Percentiles rank a stretch among this genome's conserved stretches.
These are phyloP conservation scores for Tenthredo mesomela DNA, from an alignment of 2,888 invertebrate genomes.

Conservation along the genomic window DNA sequence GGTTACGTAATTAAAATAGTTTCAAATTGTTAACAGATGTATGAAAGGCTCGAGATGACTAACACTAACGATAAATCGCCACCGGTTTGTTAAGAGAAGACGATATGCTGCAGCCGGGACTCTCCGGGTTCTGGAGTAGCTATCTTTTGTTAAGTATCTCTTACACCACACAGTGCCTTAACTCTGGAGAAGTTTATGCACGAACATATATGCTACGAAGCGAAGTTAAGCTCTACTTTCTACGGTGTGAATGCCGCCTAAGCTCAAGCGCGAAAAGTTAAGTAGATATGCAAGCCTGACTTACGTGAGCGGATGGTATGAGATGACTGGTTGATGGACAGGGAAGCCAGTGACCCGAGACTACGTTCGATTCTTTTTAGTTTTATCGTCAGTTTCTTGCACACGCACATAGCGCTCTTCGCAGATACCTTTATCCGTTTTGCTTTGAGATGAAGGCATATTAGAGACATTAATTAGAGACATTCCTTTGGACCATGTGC, in stretches of 20 bases:
- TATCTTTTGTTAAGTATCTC: conserved; percentile 17
- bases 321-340: conserved; percentile 68
- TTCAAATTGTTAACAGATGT: conserved; percentile 42
- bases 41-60: conserved; percentile 13
- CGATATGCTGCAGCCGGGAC: conserved; percentile 17
- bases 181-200: neutral
- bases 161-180: neutral
- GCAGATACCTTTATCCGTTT: conserved; percentile 29
- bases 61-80: conserved; percentile 33
- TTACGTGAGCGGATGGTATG: conserved; percentile 53
- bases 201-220: neutral
- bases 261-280: conserved; percentile 5
- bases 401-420: conserved; percentile 44
- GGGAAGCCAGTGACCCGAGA: conserved; percentile 67
- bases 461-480: neutral
- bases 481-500: conserved; percentile 1
- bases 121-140: neutral
- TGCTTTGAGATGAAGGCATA: conserved; percentile 1
- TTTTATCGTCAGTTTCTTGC: conserved; percentile 59
- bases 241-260: conserved; percentile 28
- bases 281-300: conserved; percentile 43
- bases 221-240: neutral
- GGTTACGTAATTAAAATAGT: conserved; percentile 23
- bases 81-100: conserved; percentile 26
- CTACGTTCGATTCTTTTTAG: conserved; percentile 61